Evolutionary conservation across 2,113 vertebrate species (phyloP).

Genomic region (Trochalopteron elliotii): DNA sequence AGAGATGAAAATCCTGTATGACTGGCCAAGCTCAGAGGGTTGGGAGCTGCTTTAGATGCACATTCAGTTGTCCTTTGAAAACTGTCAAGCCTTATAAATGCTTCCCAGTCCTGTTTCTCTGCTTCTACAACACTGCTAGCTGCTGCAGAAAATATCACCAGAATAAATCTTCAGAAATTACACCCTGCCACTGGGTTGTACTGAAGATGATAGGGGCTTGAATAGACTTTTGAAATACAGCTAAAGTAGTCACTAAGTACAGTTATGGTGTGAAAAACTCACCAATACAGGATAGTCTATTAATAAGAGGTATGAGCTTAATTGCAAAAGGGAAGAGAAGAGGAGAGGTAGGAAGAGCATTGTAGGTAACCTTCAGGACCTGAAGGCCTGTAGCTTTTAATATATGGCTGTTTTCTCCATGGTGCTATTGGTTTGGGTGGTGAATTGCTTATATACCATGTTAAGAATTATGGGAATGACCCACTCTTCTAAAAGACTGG

Average conservation of each 20-base stretch:
- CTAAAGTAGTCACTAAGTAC: neutral
- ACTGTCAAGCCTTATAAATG: slow-evolving; percentile 38
- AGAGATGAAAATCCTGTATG: slow-evolving; percentile 41
- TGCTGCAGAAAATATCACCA: neutral
- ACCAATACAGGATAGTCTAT: neutral
- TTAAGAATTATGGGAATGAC: neutral
- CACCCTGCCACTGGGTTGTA: neutral
- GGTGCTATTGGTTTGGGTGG: neutral
- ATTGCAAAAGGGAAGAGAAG: neutral
- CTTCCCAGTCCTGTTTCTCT: neutral
- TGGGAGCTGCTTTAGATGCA: neutral
- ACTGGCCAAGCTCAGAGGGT: slow-evolving; percentile 17
- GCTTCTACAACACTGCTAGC: neutral
- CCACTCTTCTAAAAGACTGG: neutral
- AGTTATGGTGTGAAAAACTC: neutral
- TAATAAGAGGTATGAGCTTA: neutral
- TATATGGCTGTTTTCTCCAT: neutral
- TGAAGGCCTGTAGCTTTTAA: neutral
- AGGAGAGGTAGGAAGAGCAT: neutral
- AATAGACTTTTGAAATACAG: neutral
- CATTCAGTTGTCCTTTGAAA: slow-evolving; percentile 16
- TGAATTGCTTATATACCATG: neutral
- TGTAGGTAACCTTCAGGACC: neutral
- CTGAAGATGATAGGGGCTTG: slow-evolving; percentile 6
- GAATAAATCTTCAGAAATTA: slow-evolving; percentile 18